A percentile compares a stretch with the other conserved stretches of the same genome.
Evolutionary conservation across 2,888 invertebrate genomes (phyloP).

Genomic region (Eulithis prunata): DNA sequence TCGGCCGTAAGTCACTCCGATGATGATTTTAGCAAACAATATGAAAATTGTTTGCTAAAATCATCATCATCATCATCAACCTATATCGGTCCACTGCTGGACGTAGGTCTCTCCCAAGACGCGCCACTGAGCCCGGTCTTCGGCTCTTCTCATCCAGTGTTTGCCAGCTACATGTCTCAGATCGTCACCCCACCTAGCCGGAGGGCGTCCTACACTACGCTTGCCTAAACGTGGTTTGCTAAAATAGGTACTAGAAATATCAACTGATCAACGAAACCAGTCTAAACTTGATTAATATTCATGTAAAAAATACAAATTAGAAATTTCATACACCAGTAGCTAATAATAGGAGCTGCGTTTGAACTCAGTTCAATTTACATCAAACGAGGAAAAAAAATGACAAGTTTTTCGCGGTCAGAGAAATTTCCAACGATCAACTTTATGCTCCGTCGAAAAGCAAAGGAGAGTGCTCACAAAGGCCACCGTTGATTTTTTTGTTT

Average conservation of each 20-base stretch:
- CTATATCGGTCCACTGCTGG: no score
- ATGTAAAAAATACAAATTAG: constrained; percentile 35
- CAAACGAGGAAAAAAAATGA: constrained; percentile 68
- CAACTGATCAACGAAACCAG: neutral
- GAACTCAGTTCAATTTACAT: constrained; percentile 66
- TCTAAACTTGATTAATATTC: constrained; percentile 31
- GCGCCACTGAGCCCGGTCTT: no score
- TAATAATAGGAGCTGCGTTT: constrained; percentile 57
- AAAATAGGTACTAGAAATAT: neutral
- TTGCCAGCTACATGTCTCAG: no score
- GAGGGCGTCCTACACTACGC: no score
- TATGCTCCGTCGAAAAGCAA: constrained; percentile 72
- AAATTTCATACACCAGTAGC: constrained; percentile 49
- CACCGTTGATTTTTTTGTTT: constrained; percentile 70
- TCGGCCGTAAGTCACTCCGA: no score
- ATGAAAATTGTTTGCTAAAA: no score
- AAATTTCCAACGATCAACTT: constrained; percentile 75
- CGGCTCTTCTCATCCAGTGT: no score
- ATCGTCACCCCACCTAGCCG: no score
- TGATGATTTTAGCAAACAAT: no score
- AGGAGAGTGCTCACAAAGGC: constrained; percentile 77
- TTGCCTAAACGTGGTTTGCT: no score
- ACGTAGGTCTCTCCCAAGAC: no score
- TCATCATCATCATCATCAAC: no score
- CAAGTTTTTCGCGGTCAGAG: constrained; percentile 68